Evolutionary conservation across 2,113 vertebrate genomes (phyloP).

Genomic region (Terrapene triunguis): DNA sequence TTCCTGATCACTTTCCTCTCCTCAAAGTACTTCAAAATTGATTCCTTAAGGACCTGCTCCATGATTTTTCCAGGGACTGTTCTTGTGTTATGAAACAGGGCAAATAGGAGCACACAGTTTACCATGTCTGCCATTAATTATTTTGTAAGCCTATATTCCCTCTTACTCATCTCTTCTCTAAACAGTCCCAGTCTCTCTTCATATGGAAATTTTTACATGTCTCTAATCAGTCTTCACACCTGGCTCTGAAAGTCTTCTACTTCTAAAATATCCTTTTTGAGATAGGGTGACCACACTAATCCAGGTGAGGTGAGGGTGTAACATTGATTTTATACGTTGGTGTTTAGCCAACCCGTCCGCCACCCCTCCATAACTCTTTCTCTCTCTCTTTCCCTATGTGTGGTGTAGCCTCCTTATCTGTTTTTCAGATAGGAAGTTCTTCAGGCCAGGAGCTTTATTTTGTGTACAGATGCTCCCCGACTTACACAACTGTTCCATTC

Average conservation of each 20-base stretch:
- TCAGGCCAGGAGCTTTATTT: neutral
- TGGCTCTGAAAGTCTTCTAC: neutral
- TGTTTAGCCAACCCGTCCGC: neutral
- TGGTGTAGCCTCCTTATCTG: neutral
- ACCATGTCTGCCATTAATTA: neutral
- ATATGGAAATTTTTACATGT: neutral
- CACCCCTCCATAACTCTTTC: too few relatives aligned
- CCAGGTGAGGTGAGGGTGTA: neutral
- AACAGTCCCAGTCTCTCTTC: neutral
- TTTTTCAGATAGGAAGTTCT: neutral
- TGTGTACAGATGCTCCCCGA: neutral
- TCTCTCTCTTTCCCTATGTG: too few relatives aligned
- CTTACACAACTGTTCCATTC: too few relatives aligned
- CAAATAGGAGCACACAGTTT: neutral
- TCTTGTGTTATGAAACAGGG: neutral
- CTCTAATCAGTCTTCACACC: neutral
- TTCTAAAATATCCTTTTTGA: neutral
- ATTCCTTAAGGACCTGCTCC: too few relatives aligned
- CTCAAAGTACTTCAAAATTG: too few relatives aligned
- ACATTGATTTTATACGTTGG: neutral
- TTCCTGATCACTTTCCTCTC: too few relatives aligned
- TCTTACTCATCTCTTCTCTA: neutral
- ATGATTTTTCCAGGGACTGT: too few relatives aligned
- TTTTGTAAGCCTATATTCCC: neutral
- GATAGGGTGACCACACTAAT: neutral